These are phyloP conservation scores for Stigmatopora argus DNA, from an alignment of 2,113 vertebrate species.

Conservation along the genomic window DNA sequence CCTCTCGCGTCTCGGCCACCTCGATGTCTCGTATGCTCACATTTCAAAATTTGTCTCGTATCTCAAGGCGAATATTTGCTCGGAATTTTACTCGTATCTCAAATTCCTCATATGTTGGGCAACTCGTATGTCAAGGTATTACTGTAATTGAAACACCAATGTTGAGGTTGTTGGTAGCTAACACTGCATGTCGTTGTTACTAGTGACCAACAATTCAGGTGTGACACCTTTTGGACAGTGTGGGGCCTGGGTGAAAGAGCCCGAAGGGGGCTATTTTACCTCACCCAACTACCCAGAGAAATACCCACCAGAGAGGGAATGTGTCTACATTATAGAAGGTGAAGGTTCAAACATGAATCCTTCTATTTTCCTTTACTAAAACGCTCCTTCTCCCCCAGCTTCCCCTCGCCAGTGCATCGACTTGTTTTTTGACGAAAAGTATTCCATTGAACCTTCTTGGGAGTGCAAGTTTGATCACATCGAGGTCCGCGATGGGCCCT, in stretches of 20 bases:
- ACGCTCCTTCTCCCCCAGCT: slow-evolving; percentile 16
- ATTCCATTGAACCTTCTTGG: slow-evolving; percentile 96
- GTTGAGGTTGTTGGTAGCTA: background rate
- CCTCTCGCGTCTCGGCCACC: too few species aligned
- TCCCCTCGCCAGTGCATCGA: slow-evolving; percentile 94
- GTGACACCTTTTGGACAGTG: slow-evolving; percentile 86
- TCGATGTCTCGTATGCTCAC: too few species aligned
- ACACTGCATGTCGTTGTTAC: background rate
- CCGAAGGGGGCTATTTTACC: slow-evolving; percentile 88
- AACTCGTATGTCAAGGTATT: too few species aligned
- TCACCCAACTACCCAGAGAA: slow-evolving; percentile 97
- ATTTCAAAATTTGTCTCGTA: too few species aligned
- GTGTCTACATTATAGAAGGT: slow-evolving; percentile 98
- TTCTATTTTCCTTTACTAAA: background rate
- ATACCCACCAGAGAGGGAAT: slow-evolving; percentile 93
- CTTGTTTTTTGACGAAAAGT: slow-evolving; percentile 90
- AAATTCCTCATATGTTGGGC: too few species aligned
- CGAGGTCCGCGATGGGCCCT: slow-evolving; percentile 95
- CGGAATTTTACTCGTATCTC: too few species aligned
- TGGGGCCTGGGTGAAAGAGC: slow-evolving; percentile 88
- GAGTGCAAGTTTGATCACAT: slow-evolving; percentile 98
- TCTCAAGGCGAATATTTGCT: too few species aligned
- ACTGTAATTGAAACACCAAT: too few species aligned
- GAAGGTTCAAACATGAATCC: slow-evolving; percentile 12
- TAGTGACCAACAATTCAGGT: slow-evolving; percentile 86